Conservation (phyloP, 2,888 invertebrate species). For the Troilus luridus region DNA sequence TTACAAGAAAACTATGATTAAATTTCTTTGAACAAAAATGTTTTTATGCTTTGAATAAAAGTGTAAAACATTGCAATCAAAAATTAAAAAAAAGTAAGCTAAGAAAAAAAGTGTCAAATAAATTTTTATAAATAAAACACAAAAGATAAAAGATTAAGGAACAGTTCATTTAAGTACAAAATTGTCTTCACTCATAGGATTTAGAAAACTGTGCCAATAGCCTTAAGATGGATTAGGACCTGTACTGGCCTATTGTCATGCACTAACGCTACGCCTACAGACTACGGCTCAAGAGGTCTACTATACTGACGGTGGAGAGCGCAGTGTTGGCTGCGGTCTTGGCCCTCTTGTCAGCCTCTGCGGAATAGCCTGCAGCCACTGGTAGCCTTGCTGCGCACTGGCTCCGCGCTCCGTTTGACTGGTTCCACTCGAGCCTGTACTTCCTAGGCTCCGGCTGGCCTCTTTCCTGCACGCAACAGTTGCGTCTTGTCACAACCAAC, state of each 20-base stretch:
- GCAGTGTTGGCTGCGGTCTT: conserved; percentile 67
- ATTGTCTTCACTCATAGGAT: neutral
- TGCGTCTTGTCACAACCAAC: conserved; percentile 3
- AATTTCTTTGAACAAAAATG: neutral
- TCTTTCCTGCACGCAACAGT: conserved; percentile 23
- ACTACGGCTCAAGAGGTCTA: neutral
- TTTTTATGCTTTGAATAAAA: neutral
- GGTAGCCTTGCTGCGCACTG: conserved; percentile 78
- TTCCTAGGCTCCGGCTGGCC: conserved; percentile 69
- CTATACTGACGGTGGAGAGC: conserved; percentile 50
- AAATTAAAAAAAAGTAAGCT: neutral
- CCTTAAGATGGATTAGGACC: neutral
- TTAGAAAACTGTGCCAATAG: neutral
- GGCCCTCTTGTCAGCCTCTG: conserved; percentile 65
- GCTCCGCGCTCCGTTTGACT: conserved; percentile 76
- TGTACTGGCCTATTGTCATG: neutral
- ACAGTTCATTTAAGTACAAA: neutral
- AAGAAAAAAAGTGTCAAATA: neutral
- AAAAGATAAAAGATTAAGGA: neutral
- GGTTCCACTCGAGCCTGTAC: conserved; percentile 79
- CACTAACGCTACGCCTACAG: conserved; percentile 18
- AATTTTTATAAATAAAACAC: neutral
- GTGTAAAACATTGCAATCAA: neutral
- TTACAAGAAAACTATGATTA: too few species aligned
- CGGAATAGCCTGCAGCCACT: conserved; percentile 68